A percentile compares a stretch with the other conserved stretches of the same genome.
Conservation (phyloP, 1,140 invertebrate species). For the Drosophila elegans region DNA sequence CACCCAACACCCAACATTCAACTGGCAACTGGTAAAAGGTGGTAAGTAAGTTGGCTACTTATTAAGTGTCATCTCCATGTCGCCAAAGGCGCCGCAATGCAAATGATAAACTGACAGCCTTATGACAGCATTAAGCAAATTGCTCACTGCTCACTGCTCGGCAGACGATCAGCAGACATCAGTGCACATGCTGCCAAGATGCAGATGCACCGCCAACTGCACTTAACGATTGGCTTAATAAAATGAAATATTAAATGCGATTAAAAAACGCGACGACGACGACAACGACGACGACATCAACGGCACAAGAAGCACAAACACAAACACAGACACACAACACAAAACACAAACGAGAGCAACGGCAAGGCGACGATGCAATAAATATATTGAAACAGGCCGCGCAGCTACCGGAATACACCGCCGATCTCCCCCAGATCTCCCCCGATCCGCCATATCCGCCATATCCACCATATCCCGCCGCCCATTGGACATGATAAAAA, state of each 20-base stretch:
- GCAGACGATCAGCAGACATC: slow-evolving; percentile 68
- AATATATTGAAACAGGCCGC: slow-evolving; percentile 73
- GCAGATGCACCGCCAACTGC: slow-evolving; percentile 26
- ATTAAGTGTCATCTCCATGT: slow-evolving; percentile 77
- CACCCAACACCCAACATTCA: neutral
- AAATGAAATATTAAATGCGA: slow-evolving; percentile 84
- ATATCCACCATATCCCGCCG: neutral
- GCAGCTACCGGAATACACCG: slow-evolving; percentile 54
- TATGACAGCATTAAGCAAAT: slow-evolving; percentile 83
- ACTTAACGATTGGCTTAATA: slow-evolving; percentile 77
- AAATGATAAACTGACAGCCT: slow-evolving; percentile 81
- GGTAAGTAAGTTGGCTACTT: slow-evolving; percentile 38
- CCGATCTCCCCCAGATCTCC: neutral
- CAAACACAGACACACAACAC: no score
- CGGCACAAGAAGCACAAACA: no score
- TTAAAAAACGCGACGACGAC: slow-evolving; percentile 71
- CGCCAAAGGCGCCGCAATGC: slow-evolving; percentile 72
- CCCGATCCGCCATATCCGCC: neutral
- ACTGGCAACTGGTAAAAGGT: slow-evolving; percentile 6
- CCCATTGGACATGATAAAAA: slow-evolving; percentile 67
- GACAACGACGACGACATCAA: slow-evolving; percentile 10
- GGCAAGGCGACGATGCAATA: slow-evolving; percentile 64
- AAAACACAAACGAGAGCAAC: slow-evolving; percentile 11
- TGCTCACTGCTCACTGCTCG: slow-evolving; percentile 33
- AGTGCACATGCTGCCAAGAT: slow-evolving; percentile 2